Base-by-base conservation (phyloP, 2,797 vertebrate species). In the Dicrostonyx torquatus region DNA sequence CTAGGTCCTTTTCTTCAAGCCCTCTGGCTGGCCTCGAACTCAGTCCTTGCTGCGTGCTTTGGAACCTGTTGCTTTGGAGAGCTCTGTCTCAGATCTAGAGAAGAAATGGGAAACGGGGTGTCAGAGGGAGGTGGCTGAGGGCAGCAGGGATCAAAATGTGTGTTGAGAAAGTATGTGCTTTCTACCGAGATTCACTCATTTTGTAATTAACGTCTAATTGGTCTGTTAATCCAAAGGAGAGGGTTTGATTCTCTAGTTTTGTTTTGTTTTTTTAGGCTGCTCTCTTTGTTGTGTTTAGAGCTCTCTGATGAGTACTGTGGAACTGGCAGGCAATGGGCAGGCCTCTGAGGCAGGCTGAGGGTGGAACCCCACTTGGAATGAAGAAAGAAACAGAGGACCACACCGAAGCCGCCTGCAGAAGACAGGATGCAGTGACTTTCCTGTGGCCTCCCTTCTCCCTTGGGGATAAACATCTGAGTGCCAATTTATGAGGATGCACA, bases 271-370 rank as follows among this genome's bases (percentile, higher is more conserved):
- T 20, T 68, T 31, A 62, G 73, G 62, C 43, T 88, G 55, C 12
- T 66, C 37, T 89, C 20, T 66, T 55, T 3, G 18, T 5, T 68
- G 31, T 1, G 17, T 79, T 89, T 72, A 60, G 73, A 92, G 78
- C 26, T 88, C 29, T 88, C 68, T 40, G 34, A 31, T 6, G 45
- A 94, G 12, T 94, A 10, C 77, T 78, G 79, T 75, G 43, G 91
- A 85, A 26, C 73, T 91, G 64, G 62, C 91, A 31, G 76, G 9
- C 58, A 92, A 24, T 50, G 64, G 24, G 70, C 43, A 88, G 18
- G 85, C 88, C 88, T 90, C 91, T 78, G 94, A 94, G 86, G 75
- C 24, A 43, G 24, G 45, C 13, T 40, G 68, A 34, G 40, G 20
- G 26, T 26, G 77, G 55, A 89, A 84, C 14, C 43, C 50, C 58